Base-by-base conservation (phyloP, 1,140 invertebrate species). In the Scaptomyza hsui region DNA sequence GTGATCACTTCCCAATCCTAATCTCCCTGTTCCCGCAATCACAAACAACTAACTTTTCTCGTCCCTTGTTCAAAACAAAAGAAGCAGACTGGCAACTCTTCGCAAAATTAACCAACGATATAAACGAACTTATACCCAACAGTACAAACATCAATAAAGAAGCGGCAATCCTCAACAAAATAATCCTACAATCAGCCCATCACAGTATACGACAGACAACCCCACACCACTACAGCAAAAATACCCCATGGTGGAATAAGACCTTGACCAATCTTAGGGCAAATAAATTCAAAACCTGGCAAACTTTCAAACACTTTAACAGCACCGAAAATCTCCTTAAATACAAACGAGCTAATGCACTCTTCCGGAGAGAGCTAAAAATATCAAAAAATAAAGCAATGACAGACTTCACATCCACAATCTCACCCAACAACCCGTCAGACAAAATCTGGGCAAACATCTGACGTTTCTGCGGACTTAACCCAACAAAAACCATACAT, bases 381-480 rank as follows among this genome's bases (percentile, higher is more conserved):
- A 18, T 18, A 44, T 19, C 15, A 18, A 44, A 44, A 44, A 44
- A 18, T 10, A 44, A 44, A 44, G 37, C 37, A 5, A 41, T 13
- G n/a, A 41, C 37, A 41, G 37, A 41, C n/a, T 41, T 41, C 37
- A 47, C 18, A 4, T 47, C 10, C 44, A 47, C 16, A 45, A 57
- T 44, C 4, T 5, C 26, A 18, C 15, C 41, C 21, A 45, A 57
- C 10, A 45, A 15, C 7, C 41, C 41, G 0, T 16, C 41, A 9
- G 39, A 42, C 13, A 57, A 57, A 57, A 45, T 57, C 5, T 57
- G 21, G 24, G n/a, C 55, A 13, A 57, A 45, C 15, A 45, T 44
- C 9, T 10, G 52, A 41, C 52, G 39, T 6, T 15, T 55, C 21
- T 55, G 52, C 39, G 52, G 52, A 44, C 21, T 56, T 12, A 44